phyloP scores from a whole-genome alignment of 2,888 invertebrate genomes.

The Caenorhabditis sp. region DNA sequence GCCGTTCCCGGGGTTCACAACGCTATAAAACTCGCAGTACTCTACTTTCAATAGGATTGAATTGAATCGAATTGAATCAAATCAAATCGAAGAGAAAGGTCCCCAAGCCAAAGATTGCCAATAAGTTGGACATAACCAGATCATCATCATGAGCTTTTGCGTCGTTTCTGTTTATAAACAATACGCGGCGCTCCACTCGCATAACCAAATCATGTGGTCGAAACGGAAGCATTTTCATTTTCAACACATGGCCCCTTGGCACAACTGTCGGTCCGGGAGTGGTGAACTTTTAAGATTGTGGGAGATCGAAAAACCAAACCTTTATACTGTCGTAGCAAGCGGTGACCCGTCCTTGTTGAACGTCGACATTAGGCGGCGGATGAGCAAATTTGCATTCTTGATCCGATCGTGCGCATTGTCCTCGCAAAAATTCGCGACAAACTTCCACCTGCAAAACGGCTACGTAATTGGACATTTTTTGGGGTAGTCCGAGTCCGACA shows the following conservation, averaged over 20 bases:
- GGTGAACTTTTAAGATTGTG: conserved; percentile 1
- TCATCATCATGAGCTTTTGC: conserved; percentile 17
- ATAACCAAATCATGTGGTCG: conserved; percentile 30
- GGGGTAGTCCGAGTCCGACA: no score
- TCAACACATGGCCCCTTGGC: no score
- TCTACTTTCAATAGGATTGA: no score
- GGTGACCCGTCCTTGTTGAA: conserved; percentile 99
- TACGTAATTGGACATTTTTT: conserved; percentile 30
- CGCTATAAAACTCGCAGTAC: no score
- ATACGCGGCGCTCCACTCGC: conserved; percentile 55
- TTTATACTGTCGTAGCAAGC: conserved; percentile 99
- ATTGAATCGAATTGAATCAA: no score
- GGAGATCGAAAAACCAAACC: conserved; percentile 87
- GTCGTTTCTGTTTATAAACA: conserved; percentile 44
- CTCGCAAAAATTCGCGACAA: conserved; percentile 97
- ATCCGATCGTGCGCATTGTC: conserved; percentile 99
- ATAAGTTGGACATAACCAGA: conserved; percentile 43
- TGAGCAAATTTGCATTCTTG: conserved; percentile 99
- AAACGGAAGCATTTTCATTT: no score
- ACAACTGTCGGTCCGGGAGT: no score
- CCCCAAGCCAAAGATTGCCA: conserved; percentile 33
- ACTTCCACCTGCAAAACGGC: conserved; percentile 89
- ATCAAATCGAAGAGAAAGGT: no score
- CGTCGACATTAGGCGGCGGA: conserved; percentile 98
- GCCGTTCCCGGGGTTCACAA: conserved; percentile 21